Conservation (phyloP, 2,888 invertebrate genomes). For the Drosophila leonis region DNA sequence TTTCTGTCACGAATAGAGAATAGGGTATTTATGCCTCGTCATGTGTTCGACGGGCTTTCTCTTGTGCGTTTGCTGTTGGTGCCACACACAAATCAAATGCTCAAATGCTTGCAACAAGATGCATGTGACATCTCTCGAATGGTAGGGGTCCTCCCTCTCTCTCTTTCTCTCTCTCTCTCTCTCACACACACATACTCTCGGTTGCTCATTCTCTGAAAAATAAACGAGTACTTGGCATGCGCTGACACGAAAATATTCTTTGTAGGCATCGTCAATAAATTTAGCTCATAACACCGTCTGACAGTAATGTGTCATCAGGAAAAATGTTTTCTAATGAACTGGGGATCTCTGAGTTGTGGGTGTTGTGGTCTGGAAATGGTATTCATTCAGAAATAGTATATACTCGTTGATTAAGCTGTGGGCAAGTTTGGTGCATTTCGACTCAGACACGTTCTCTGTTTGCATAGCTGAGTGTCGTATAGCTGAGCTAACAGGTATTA, state of each 20-base stretch:
- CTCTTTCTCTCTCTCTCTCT: neutral
- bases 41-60: slow-evolving; percentile 27
- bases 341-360: slow-evolving; percentile 18
- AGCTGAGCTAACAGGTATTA: neutral
- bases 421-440: neutral
- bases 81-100: slow-evolving; percentile 63
- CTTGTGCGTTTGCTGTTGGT: slow-evolving; percentile 20
- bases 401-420: slow-evolving; percentile 12
- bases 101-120: slow-evolving; percentile 59
- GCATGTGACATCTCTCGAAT: slow-evolving; percentile 53
- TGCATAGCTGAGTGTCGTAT: neutral
- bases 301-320: slow-evolving; percentile 77
- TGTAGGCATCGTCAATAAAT: slow-evolving; percentile 71
- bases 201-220: slow-evolving; percentile 9
- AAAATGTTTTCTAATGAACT: slow-evolving; percentile 71
- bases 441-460: slow-evolving; percentile 4
- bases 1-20: slow-evolving; percentile 14
- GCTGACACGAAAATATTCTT: slow-evolving; percentile 73
- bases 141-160: neutral
- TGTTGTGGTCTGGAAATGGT: slow-evolving; percentile 16
- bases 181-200: neutral
- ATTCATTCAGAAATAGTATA: slow-evolving; percentile 11
- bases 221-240: slow-evolving; percentile 67
- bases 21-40: slow-evolving; percentile 54
- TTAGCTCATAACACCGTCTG: slow-evolving; percentile 73